phyloP scores from a whole-genome alignment of 2,113 vertebrate genomes.

The Otolemur garnettii region DNA sequence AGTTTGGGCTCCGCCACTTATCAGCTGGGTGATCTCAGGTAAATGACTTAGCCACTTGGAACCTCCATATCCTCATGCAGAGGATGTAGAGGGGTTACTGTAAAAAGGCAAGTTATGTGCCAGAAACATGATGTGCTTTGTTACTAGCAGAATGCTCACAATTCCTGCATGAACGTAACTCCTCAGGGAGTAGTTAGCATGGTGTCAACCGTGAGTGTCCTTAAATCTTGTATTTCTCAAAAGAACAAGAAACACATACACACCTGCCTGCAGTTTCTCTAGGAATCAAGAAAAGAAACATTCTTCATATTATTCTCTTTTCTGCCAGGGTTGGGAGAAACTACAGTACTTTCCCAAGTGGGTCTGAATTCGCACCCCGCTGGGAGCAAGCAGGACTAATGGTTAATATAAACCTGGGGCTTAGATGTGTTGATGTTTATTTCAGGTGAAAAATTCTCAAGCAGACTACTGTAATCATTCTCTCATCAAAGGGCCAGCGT shows the following conservation, averaged over 20 bases:
- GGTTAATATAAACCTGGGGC: not conserved
- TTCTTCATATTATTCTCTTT: not conserved
- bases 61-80: not conserved
- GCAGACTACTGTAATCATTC: not conserved
- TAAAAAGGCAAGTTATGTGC: not conserved
- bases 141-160: not conserved
- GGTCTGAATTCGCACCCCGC: not conserved
- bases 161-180: not conserved
- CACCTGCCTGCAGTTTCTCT: not conserved
- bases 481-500: not conserved
- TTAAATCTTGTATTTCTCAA: not conserved
- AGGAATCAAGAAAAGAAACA: not conserved
- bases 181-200: not conserved
- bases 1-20: not conserved
- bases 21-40: not conserved
- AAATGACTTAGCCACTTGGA: not conserved
- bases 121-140: not conserved
- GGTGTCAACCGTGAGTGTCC: not conserved
- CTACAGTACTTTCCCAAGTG: not conserved
- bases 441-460: not conserved
- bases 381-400: not conserved
- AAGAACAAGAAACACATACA: not conserved
- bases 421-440: not conserved
- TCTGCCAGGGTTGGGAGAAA: not conserved
- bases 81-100: not conserved